Evolutionary conservation across 2,888 invertebrate genomes (phyloP), one percentile per base, ranked within the genome.

Genomic region (Oxyteleia sp.): DNA sequence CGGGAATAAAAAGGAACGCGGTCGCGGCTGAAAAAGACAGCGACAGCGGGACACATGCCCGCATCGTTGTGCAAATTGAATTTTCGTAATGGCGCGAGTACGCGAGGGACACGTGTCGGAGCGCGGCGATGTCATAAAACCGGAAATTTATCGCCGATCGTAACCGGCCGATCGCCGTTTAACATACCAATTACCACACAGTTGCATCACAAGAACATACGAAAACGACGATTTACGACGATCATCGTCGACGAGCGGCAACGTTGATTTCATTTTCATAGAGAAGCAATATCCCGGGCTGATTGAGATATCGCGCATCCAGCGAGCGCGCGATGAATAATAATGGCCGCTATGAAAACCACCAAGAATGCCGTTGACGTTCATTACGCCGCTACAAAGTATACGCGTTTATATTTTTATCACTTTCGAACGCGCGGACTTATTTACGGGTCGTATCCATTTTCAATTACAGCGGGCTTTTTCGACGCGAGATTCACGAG

Each of bases 1-100:
- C 15, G 23, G 16, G 16, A 16, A 47, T 7, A 38, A 49, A 64
- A 47, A 20, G 49, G 18, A 32, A 13, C 35, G 47, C 49, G 64
- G 35, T 18, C 29, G 43, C 55, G 45, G 20, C 29, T 49, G 20
- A 47, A 55, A 63, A 69, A 45, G 43, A 20, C 3, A 18, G 26
- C 63, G 63, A 43, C 11, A 16, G 0, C 15, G 20, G 13, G 55
- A 49, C 51, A 32, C 11, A 20, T 59, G 61, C 66, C 59, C 75
- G 78, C 63, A 74, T 68, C 85, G 85, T 86, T 83, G 76, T 72
- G 88, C 88, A 91, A 91, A 90, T 90, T 91, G 88, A 90, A 91
- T 90, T 90, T 87, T 88, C 89, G 88, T 80, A 83, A 86, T 86
- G 85, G 82, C 82, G 87, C 85, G 82, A 87, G 88, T 49, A n/a